These are phyloP conservation scores for Stichopus chloronotus DNA, from an alignment of 35 echinoderm and acorn worm genomes.

Conservation along the genomic window DNA sequence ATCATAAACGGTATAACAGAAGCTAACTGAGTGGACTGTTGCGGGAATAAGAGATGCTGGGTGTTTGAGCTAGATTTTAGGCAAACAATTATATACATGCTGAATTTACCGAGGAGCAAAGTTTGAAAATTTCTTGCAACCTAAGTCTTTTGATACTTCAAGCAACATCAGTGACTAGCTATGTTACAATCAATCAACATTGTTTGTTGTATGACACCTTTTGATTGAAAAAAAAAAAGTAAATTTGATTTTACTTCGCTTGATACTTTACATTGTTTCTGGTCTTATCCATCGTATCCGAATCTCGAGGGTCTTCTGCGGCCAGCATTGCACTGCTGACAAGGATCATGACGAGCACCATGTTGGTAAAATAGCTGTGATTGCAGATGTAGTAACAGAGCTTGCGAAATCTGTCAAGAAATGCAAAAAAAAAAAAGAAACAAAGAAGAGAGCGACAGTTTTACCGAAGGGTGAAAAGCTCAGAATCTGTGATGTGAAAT, in stretches of 20 bases:
- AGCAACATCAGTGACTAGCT: too few species aligned
- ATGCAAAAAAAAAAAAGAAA: constrained; percentile 34
- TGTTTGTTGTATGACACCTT: too few species aligned
- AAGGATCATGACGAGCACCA: constrained; percentile 89
- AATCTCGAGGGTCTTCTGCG: constrained; percentile 85
- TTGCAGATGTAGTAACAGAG: constrained; percentile 77
- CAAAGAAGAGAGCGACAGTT: neutral
- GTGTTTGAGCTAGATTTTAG: too few species aligned
- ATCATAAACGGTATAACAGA: too few species aligned
- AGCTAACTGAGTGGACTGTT: too few species aligned
- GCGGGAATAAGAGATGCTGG: too few species aligned
- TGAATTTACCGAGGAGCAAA: too few species aligned
- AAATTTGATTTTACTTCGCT: neutral
- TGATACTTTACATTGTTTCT: constrained; percentile 64
- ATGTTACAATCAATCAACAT: too few species aligned
- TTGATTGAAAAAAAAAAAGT: neutral
- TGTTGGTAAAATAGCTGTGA: constrained; percentile 93
- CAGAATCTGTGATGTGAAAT: neutral
- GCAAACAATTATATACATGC: too few species aligned
- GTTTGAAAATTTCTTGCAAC: too few species aligned
- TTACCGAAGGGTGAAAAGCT: neutral
- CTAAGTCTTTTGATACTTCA: too few species aligned
- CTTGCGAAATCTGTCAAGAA: constrained; percentile 79
- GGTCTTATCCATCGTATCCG: constrained; percentile 37
- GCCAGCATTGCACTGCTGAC: constrained; percentile 97